A percentile compares a stretch with the other conserved stretches of the same genome.
phyloP scores from a whole-genome alignment of 2,888 invertebrate species.

The Mythimna ferrago region DNA sequence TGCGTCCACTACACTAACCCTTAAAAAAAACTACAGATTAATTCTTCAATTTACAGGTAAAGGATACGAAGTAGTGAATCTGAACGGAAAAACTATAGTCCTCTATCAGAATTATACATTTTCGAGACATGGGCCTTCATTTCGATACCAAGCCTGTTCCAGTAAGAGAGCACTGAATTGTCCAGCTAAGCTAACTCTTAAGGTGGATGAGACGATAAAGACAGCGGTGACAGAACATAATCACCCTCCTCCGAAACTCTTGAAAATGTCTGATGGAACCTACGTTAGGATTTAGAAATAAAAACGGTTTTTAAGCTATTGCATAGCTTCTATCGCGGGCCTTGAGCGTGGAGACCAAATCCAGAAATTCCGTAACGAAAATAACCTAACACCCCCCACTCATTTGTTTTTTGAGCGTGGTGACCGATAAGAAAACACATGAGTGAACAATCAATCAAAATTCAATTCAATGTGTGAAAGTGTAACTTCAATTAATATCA shows the following conservation, averaged over 20 bases:
- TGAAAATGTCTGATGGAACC: constrained; percentile 19
- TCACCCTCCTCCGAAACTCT: constrained; percentile 61
- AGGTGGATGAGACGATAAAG: constrained; percentile 51
- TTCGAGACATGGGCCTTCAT: constrained; percentile 34
- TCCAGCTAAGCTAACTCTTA: constrained; percentile 59
- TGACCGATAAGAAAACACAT: no score
- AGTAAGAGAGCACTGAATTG: constrained; percentile 50
- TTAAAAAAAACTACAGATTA: neutral
- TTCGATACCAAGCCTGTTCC: constrained; percentile 55
- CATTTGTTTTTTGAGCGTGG: no score
- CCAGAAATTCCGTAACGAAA: no score
- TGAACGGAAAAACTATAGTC: constrained; percentile 37
- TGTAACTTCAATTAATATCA: no score
- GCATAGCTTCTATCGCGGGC: no score
- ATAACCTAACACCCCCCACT: no score
- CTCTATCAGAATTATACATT: constrained; percentile 54
- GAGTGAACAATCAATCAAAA: no score
- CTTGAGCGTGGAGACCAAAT: no score
- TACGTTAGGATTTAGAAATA: constrained; percentile 13
- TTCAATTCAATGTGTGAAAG: no score
- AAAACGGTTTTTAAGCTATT: no score
- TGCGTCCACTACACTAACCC: no score
- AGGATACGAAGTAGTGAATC: constrained; percentile 19
- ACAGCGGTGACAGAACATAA: constrained; percentile 53
- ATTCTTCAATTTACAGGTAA: constrained; percentile 24